Evolutionary conservation across 2,797 vertebrate species (phyloP).

Genomic region (Acanthornis magna): DNA sequence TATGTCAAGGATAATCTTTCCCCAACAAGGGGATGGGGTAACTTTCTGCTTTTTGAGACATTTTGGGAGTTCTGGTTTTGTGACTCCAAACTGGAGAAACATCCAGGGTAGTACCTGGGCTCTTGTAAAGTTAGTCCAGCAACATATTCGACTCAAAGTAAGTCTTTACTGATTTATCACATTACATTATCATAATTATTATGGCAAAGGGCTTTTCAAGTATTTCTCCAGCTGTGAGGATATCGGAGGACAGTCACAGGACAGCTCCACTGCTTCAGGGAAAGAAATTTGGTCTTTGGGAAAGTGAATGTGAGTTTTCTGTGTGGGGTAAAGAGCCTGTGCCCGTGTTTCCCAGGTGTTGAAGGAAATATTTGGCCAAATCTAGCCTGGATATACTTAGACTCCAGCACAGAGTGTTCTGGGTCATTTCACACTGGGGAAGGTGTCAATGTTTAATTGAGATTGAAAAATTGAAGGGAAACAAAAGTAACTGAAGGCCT

Average conservation of each 20-base stretch:
- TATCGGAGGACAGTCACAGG: neutral
- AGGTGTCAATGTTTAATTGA: constrained; percentile 16
- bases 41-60: neutral
- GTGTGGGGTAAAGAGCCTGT: neutral
- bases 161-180: neutral
- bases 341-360: neutral
- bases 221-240: neutral
- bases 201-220: neutral
- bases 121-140: neutral
- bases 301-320: neutral
- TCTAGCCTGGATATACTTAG: neutral
- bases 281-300: neutral
- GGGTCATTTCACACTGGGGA: neutral
- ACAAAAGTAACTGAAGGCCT: neutral
- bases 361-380: neutral
- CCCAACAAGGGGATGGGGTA: neutral
- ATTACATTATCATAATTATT: neutral
- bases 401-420: neutral
- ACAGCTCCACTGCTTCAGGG: neutral
- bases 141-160: neutral
- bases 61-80: neutral
- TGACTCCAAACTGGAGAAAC: neutral
- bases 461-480: constrained; percentile 21
- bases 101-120: neutral
- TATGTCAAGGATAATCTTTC: neutral